Evolutionary conservation across 1,140 invertebrate species (phyloP).

Genomic region (Zophobas atratus): DNA sequence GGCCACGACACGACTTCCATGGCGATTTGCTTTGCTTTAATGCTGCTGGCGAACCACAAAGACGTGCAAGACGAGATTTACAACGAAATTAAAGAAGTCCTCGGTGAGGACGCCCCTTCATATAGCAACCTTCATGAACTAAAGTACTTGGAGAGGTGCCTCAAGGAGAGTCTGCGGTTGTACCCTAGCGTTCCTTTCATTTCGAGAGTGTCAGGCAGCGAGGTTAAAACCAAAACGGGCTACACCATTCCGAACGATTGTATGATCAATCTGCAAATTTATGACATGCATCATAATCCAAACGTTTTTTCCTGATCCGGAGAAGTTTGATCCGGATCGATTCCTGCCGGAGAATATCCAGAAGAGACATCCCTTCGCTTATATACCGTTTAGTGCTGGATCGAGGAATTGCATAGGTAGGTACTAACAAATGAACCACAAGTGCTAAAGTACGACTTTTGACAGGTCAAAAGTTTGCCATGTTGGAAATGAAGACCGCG

Average conservation of each 20-base stretch:
- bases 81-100: slow-evolving; percentile 76
- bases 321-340: too few species aligned
- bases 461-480: not conserved
- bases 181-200: slow-evolving; percentile 72
- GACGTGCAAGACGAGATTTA: slow-evolving; percentile 69
- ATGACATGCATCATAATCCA: slow-evolving; percentile 45
- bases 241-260: slow-evolving; percentile 22
- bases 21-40: slow-evolving; percentile 64
- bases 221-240: slow-evolving; percentile 63
- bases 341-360: slow-evolving; percentile 66
- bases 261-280: slow-evolving; percentile 35
- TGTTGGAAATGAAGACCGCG: slow-evolving; percentile 68
- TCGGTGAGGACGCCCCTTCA: slow-evolving; percentile 72
- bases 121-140: slow-evolving; percentile 78
- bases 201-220: slow-evolving; percentile 67
- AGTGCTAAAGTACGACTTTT: slow-evolving; percentile 73
- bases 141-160: slow-evolving; percentile 59
- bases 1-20: slow-evolving; percentile 67
- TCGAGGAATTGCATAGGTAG: slow-evolving; percentile 69
- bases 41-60: slow-evolving; percentile 64
- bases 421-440: slow-evolving; percentile 76
- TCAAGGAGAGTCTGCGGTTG: slow-evolving; percentile 75
- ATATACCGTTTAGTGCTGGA: slow-evolving; percentile 44
- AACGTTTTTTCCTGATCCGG: slow-evolving; percentile 74
- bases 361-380: slow-evolving; percentile 70